Conservation (phyloP, 2,888 invertebrate species). For the Trisateles emortualis region DNA sequence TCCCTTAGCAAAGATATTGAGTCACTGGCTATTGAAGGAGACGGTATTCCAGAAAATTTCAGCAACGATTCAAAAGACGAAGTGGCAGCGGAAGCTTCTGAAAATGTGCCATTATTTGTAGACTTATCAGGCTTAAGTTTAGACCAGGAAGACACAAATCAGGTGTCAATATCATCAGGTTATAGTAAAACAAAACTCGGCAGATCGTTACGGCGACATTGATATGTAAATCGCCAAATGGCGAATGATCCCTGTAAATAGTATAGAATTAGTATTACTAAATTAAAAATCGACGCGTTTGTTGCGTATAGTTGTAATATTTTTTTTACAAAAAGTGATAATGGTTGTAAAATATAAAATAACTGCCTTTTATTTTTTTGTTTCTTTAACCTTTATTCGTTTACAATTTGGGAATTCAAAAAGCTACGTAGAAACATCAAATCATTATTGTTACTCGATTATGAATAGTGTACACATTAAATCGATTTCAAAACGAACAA, state of each 20-base stretch:
- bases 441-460: too few species aligned
- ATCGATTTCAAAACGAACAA: slow-evolving; percentile 8
- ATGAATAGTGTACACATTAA: neutral
- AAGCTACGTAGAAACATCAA: too few species aligned
- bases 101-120: slow-evolving; percentile 85
- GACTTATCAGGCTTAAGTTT: slow-evolving; percentile 79
- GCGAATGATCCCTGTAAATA: slow-evolving; percentile 78
- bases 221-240: slow-evolving; percentile 56
- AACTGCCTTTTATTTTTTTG: slow-evolving; percentile 59
- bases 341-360: slow-evolving; percentile 84
- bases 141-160: slow-evolving; percentile 71
- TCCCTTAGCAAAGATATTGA: slow-evolving; percentile 89
- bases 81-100: slow-evolving; percentile 71
- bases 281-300: slow-evolving; percentile 81
- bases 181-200: slow-evolving; percentile 85
- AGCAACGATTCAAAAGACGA: slow-evolving; percentile 63
- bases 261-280: slow-evolving; percentile 82
- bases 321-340: slow-evolving; percentile 78
- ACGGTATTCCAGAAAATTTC: slow-evolving; percentile 79
- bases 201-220: slow-evolving; percentile 78
- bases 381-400: slow-evolving; percentile 30
- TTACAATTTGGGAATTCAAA: neutral
- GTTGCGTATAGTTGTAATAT: slow-evolving; percentile 76
- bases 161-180: slow-evolving; percentile 82
- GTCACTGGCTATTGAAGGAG: slow-evolving; percentile 84